Evolutionary conservation across 2,797 vertebrate genomes (phyloP).

Genomic region (Falco naumanni): DNA sequence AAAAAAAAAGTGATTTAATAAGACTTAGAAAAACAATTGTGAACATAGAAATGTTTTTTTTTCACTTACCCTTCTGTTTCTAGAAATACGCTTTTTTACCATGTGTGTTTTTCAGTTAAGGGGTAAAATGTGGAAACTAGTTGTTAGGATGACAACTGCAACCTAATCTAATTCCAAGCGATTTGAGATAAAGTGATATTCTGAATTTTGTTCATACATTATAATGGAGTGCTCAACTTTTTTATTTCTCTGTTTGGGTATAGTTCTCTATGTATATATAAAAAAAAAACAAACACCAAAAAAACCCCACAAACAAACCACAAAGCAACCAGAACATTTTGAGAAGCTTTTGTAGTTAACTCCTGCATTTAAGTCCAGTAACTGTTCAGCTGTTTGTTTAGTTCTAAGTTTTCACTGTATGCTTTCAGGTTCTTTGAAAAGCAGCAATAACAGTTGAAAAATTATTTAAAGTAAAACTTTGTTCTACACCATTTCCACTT

Average conservation of each 20-base stretch:
- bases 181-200: too few relatives aligned
- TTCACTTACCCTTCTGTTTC: too few relatives aligned
- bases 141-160: too few relatives aligned
- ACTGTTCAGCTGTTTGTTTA: not conserved
- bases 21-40: too few relatives aligned
- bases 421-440: constrained; percentile 56
- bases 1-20: too few relatives aligned
- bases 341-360: constrained; percentile 83
- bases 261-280: constrained; percentile 80
- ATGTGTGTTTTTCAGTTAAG: too few relatives aligned
- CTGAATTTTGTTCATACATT: too few relatives aligned
- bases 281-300: not conserved
- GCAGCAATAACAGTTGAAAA: constrained; percentile 71
- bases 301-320: too few relatives aligned
- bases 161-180: too few relatives aligned
- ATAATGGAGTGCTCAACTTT: constrained; percentile 62
- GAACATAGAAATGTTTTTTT: too few relatives aligned
- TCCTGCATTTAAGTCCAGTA: constrained; percentile 14
- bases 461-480: constrained; percentile 21
- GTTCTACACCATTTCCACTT: constrained; percentile 38
- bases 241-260: constrained; percentile 89
- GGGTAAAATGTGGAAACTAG: too few relatives aligned
- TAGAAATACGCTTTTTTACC: too few relatives aligned
- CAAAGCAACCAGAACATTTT: constrained; percentile 15
- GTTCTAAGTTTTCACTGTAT: not conserved